Conservation (phyloP, 2,113 vertebrate genomes). For the Brachypodius melanocephalos region DNA sequence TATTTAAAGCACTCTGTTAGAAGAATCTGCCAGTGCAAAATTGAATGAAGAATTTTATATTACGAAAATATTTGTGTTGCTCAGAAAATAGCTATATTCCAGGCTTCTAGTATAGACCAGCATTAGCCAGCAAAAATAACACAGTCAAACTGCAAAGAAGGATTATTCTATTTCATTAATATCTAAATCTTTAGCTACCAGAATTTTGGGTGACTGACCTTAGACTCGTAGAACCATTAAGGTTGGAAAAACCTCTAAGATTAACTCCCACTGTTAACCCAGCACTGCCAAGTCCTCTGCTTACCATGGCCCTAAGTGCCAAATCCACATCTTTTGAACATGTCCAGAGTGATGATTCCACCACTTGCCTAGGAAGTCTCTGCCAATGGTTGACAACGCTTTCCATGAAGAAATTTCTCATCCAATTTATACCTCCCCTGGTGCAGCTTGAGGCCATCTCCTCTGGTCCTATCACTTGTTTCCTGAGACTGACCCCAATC, state of each 20-base stretch:
- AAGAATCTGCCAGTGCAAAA: background rate
- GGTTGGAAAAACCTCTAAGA: background rate
- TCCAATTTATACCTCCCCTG: background rate
- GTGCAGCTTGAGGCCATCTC: background rate
- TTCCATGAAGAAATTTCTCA: background rate
- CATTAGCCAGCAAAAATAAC: background rate
- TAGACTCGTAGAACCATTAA: background rate
- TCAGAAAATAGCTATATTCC: background rate
- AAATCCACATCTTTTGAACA: background rate
- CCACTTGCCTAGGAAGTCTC: background rate
- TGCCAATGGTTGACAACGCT: background rate
- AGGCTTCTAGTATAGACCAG: background rate
- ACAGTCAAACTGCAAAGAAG: accelerated
- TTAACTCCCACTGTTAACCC: background rate
- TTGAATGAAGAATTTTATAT: background rate
- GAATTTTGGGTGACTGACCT: background rate
- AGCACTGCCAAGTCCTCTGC: background rate
- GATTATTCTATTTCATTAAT: background rate
- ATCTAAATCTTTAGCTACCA: background rate
- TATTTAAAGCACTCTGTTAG: background rate
- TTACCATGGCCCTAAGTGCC: background rate
- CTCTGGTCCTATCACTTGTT: background rate
- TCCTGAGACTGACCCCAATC: background rate
- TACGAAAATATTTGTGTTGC: background rate
- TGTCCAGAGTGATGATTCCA: background rate